phyloP scores from a whole-genome alignment of 2,797 vertebrate species.

The Trachops cirrhosus region DNA sequence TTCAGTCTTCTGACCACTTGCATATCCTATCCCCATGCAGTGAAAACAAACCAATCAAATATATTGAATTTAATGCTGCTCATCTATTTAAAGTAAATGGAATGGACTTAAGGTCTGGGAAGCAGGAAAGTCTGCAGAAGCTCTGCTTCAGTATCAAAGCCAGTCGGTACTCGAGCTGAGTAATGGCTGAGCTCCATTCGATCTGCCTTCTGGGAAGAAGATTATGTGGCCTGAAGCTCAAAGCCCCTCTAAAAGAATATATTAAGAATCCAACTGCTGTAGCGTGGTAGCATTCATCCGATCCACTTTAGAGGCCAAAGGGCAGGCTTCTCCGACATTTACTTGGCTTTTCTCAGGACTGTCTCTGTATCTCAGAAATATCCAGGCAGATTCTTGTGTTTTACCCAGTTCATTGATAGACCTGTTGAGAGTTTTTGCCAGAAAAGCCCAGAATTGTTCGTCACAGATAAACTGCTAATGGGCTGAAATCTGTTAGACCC shows the following conservation, averaged over 20 bases:
- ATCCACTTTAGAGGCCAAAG: not conserved
- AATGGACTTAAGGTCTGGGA: slow-evolving; percentile 33
- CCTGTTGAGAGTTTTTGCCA: slow-evolving; percentile 43
- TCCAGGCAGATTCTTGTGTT: not conserved
- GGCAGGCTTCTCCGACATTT: not conserved
- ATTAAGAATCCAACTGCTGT: not conserved
- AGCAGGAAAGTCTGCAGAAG: slow-evolving; percentile 28
- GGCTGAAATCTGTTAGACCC: slow-evolving; percentile 1
- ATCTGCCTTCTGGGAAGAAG: slow-evolving; percentile 49
- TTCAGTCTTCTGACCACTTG: slow-evolving; percentile 1
- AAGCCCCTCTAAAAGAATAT: not conserved
- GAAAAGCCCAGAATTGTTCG: slow-evolving; percentile 2
- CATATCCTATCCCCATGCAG: not conserved
- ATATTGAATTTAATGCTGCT: slow-evolving; percentile 31
- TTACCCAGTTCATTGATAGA: slow-evolving; percentile 23
- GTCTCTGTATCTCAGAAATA: slow-evolving; percentile 39
- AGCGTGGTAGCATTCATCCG: not conserved
- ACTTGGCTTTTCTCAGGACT: slow-evolving; percentile 38
- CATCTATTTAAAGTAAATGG: slow-evolving; percentile 51
- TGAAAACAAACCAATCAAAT: slow-evolving; percentile 21
- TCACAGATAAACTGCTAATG: slow-evolving; percentile 20
- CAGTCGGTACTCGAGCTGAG: not conserved
- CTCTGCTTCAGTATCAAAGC: slow-evolving; percentile 49
- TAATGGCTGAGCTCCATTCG: slow-evolving; percentile 28
- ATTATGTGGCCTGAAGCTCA: not conserved